Evolutionary conservation across 2,113 vertebrate species (phyloP).

Genomic region (Cyanistes caeruleus): DNA sequence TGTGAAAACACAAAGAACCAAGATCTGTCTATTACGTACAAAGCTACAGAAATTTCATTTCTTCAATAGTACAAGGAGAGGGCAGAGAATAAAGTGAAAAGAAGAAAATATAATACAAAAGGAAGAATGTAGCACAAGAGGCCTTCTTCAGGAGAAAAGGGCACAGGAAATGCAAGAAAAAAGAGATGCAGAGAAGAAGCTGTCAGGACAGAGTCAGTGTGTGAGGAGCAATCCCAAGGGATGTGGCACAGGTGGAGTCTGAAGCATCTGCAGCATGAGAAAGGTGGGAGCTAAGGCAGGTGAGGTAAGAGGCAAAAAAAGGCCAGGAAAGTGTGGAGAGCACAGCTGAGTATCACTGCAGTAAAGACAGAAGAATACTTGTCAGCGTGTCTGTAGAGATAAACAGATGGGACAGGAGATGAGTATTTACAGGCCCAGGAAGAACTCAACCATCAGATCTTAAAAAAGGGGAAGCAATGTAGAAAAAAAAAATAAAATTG

Average conservation of each 20-base stretch:
- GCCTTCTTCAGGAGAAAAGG: background rate
- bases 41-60: background rate
- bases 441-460: background rate
- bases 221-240: background rate
- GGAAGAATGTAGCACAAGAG: background rate
- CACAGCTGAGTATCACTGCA: fast-evolving
- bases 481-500: background rate
- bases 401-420: background rate
- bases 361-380: background rate
- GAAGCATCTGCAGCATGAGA: background rate
- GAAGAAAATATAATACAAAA: background rate
- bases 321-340: background rate
- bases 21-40: background rate
- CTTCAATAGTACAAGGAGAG: background rate
- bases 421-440: background rate
- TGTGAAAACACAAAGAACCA: background rate
- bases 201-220: background rate
- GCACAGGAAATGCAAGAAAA: background rate
- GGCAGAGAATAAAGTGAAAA: background rate
- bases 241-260: background rate
- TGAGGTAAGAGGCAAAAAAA: background rate
- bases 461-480: background rate
- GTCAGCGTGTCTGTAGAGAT: fast-evolving
- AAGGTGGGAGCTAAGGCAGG: background rate
- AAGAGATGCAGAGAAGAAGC: background rate